Base-by-base conservation (phyloP, 2,113 vertebrate genomes). In the Boleophthalmus pectinirostris region DNA sequence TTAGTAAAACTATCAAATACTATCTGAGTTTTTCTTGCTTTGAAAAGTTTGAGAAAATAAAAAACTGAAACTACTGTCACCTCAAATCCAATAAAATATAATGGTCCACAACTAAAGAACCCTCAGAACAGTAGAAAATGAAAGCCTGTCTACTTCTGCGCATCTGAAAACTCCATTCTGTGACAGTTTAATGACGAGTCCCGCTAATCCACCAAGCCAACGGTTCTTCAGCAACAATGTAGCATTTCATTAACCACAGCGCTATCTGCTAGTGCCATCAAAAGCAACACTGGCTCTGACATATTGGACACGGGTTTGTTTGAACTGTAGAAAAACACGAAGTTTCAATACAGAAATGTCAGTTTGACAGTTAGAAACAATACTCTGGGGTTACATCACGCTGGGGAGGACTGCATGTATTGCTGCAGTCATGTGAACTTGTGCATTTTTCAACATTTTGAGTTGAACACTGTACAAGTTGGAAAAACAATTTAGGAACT, bases 111-210 rank as follows among this genome's bases (percentile, higher is more conserved):
- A 78, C 25, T 66, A 10, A 10, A 61, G 11, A 80, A 61, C 66
- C 73, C 74, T 73, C 35, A 24, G 65, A 7, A 14, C 23, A 5
- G 23, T 21, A 57, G 77, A 82, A 74, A 43, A 74, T 85, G 79
- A 83, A 61, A 78, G 73, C 75, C 73, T 76, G 79, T 24, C 60
- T 2, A 1, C 74, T 78, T 25, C 21, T 12, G n/a, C 51, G 20
- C 20, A 54, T 20, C 63, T 69, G 74, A 80, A 80, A 84, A 76
- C 16, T 18, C 75, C 75, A 79, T 73, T 82, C 72, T 66, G 65
- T 75, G 84, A 82, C 70, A 73, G 78, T 66, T 33, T 88, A 85
- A 86, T 90, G 82, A 88, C 75, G 76, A 33, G 8, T 75, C 75
- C 58, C 1, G 3, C 70, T 83, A 72, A 77, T 85, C 61, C 78